A percentile compares a stretch with the other conserved stretches of the same genome.
Evolutionary conservation across 1,140 invertebrate genomes (phyloP).

Genomic region (Cyphomyrmex costatus): DNA sequence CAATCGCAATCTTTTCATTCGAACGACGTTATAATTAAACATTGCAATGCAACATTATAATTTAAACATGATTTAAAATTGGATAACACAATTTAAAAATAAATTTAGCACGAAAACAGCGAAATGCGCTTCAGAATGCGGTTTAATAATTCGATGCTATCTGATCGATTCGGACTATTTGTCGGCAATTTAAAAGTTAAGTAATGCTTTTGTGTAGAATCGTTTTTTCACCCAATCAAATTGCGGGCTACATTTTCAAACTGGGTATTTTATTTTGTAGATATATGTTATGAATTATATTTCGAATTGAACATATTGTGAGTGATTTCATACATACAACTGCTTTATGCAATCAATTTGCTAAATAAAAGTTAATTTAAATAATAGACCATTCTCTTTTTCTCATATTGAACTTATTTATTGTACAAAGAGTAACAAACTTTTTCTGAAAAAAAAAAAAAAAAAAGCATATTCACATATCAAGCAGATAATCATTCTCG

Average conservation of each 20-base stretch:
- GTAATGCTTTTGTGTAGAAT: not conserved
- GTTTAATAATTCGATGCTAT: conserved; percentile 17
- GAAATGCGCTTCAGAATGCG: not conserved
- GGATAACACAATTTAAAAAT: not conserved
- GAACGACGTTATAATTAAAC: not conserved
- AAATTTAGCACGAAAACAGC: not conserved
- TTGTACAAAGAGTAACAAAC: not conserved
- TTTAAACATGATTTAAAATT: not conserved
- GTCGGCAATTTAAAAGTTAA: conserved; percentile 9
- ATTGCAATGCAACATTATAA: not conserved
- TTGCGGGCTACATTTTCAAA: not conserved
- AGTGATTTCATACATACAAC: not conserved
- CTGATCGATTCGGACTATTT: not conserved
- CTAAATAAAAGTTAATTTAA: not conserved
- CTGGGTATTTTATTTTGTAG: not conserved
- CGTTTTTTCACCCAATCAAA: not conserved
- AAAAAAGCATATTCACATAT: not conserved
- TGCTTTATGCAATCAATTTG: conserved; percentile 8
- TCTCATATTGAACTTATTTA: not conserved
- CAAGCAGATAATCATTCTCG: not conserved
- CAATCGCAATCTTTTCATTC: not conserved
- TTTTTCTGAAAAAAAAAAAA: no score
- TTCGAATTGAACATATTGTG: not conserved
- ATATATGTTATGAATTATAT: conserved; percentile 3
- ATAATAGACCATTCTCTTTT: not conserved